A percentile compares a stretch with the other conserved stretches of the same genome.
phyloP scores from a whole-genome alignment of 1,140 invertebrate species.

The Tetraneura akinire region DNA sequence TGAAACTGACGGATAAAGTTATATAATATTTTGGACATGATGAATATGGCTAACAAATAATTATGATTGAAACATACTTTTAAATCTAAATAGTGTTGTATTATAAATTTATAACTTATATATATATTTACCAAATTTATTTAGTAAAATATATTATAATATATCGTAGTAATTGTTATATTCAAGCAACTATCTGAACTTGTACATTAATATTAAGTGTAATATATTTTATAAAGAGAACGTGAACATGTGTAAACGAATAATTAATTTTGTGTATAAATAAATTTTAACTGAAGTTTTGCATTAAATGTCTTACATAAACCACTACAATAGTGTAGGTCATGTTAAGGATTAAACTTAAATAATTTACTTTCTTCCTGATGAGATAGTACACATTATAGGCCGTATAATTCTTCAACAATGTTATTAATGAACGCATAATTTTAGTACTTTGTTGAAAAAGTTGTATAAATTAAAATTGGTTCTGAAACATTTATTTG shows the following conservation, averaged over 20 bases:
- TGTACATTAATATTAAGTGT: neutral
- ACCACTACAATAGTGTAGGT: neutral
- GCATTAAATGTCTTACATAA: neutral
- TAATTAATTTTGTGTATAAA: neutral
- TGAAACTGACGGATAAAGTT: slow-evolving; percentile 42
- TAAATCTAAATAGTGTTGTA: neutral
- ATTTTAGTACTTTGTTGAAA: neutral
- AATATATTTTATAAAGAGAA: neutral
- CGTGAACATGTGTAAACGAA: too few species aligned
- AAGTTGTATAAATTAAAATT: too few species aligned
- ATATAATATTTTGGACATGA: slow-evolving; percentile 3
- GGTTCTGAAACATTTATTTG: too few species aligned
- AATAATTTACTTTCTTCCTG: neutral
- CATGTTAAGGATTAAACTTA: neutral
- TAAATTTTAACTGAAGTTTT: neutral
- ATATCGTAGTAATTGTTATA: neutral
- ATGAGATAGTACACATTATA: neutral
- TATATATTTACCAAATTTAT: neutral
- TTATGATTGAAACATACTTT: slow-evolving; percentile 6
- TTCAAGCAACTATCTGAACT: neutral
- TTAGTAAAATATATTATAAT: too few species aligned
- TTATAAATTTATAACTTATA: too few species aligned
- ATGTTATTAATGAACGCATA: neutral
- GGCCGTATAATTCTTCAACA: neutral
- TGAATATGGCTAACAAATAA: slow-evolving; percentile 24